Percentiles rank a stretch among this genome's conserved stretches.
Evolutionary conservation across 2,888 invertebrate species (phyloP).

Genomic region (Limnephilus rhombicus): DNA sequence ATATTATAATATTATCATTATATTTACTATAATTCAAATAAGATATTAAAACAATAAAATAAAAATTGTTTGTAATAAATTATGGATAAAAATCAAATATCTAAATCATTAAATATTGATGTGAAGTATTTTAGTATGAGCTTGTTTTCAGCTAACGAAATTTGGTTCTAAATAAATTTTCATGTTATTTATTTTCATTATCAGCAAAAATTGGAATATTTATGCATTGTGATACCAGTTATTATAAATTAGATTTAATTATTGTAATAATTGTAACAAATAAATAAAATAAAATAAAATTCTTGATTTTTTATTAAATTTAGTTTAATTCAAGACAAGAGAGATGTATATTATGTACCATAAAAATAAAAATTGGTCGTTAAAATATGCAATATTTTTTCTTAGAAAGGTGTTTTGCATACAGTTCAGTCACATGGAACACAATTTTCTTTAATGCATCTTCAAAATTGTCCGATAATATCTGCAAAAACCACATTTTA

Average conservation of each 20-base stretch:
- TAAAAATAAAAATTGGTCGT: neutral
- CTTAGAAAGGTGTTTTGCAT: slow-evolving; percentile 11
- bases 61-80: neutral
- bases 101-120: neutral
- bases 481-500: neutral
- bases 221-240: slow-evolving; percentile 28
- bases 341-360: neutral
- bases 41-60: neutral
- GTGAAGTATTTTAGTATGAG: neutral
- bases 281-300: neutral
- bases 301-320: neutral
- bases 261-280: neutral
- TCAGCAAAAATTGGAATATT: slow-evolving; percentile 7
- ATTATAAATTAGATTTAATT: slow-evolving; percentile 23
- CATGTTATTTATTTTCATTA: slow-evolving; percentile 10
- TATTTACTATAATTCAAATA: neutral
- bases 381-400: neutral
- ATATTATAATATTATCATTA: neutral
- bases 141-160: neutral
- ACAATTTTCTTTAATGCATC: slow-evolving; percentile 25
- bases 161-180: neutral
- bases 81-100: neutral
- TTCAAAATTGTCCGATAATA: neutral
- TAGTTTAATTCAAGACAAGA: neutral
- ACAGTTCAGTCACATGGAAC: neutral